phyloP scores from a whole-genome alignment of 1,140 invertebrate species.

The Scaptomyza graminum region DNA sequence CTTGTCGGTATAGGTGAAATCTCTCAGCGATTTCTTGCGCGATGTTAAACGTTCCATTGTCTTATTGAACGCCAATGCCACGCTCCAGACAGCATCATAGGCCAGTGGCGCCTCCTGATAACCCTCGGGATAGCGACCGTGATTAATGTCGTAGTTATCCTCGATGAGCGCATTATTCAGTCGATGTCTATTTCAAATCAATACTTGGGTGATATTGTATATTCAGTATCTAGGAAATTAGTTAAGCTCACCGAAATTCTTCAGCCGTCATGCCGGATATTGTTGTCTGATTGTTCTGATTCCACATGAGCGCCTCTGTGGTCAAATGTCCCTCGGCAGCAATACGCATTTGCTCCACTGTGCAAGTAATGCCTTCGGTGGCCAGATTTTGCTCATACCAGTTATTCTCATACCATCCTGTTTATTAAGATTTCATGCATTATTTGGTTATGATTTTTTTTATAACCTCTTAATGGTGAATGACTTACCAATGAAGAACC shows the following conservation, averaged over 20 bases:
- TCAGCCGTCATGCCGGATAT: constrained; percentile 96
- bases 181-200: constrained; percentile 86
- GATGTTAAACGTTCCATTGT: constrained; percentile 94
- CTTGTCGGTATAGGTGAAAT: constrained; percentile 98
- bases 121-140: constrained; percentile 94
- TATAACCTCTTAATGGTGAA: too few relatives aligned
- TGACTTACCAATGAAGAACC: constrained; percentile 98
- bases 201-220: too few relatives aligned
- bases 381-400: constrained; percentile 97
- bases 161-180: constrained; percentile 91
- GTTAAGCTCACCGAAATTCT: constrained; percentile 86
- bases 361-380: constrained; percentile 96
- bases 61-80: constrained; percentile 98
- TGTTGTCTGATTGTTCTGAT: constrained; percentile 95
- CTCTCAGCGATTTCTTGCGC: constrained; percentile 92
- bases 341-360: constrained; percentile 94
- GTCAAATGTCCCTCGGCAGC: constrained; percentile 99
- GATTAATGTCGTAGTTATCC: constrained; percentile 92
- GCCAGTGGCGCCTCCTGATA: constrained; percentile 99
- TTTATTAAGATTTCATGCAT: background rate
- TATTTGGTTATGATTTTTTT: too few relatives aligned
- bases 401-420: constrained; percentile 99
- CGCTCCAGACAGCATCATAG: constrained; percentile 99
- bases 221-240: too few relatives aligned
- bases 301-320: constrained; percentile 99